phyloP scores from a whole-genome alignment of 2,113 vertebrate species.

The Stigmatopora nigra region DNA sequence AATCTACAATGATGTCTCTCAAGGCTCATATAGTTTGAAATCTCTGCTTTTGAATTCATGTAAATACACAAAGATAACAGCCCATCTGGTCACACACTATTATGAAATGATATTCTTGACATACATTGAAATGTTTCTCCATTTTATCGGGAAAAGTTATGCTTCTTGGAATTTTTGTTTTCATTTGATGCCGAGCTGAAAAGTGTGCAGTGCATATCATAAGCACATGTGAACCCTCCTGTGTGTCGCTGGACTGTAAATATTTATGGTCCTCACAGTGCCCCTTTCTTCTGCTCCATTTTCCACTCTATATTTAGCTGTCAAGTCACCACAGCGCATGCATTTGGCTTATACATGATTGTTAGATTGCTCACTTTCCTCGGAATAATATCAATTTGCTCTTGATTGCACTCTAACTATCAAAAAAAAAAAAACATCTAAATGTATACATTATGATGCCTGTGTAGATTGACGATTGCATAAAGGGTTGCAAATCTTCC shows the following conservation, averaged over 20 bases:
- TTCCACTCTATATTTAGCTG: conserved; percentile 64
- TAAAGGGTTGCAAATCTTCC: conserved; percentile 38
- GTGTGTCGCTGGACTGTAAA: conserved; percentile 54
- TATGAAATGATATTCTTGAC: not conserved
- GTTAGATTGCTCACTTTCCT: not conserved
- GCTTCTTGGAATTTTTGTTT: not conserved
- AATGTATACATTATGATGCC: not conserved
- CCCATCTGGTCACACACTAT: not conserved
- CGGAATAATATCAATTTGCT: not conserved
- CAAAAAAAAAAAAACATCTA: not conserved
- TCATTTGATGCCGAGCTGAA: not conserved
- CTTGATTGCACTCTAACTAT: not conserved
- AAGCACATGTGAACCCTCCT: conserved; percentile 21
- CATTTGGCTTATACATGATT: conserved; percentile 3
- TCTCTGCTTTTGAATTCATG: not conserved
- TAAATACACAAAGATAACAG: not conserved
- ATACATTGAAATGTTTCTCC: not conserved
- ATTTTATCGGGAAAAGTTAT: not conserved
- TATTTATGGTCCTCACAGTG: conserved; percentile 57
- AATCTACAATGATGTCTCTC: not conserved
- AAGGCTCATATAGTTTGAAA: not conserved
- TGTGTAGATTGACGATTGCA: conserved; percentile 19
- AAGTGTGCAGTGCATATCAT: not conserved
- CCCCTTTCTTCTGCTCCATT: conserved; percentile 63
- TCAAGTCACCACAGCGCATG: conserved; percentile 49